Evolutionary conservation across 2,888 invertebrate genomes (phyloP), one percentile per base, ranked within the genome.

Genomic region (Hylaea fasciaria): DNA sequence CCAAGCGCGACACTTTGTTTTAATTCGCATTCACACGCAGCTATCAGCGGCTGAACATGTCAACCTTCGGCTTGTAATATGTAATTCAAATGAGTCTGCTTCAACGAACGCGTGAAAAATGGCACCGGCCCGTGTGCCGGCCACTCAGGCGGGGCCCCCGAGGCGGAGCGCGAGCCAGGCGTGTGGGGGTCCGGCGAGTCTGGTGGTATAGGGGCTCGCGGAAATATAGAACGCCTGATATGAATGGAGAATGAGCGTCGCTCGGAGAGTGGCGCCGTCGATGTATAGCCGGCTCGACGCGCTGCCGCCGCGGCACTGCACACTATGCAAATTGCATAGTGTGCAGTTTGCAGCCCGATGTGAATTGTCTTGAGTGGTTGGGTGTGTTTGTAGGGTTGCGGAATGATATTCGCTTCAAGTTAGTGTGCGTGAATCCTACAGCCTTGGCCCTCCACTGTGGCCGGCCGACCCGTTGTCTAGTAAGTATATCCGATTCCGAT

Each of bases 21-120:
- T 35, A 52, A 45, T 52, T 52, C 37, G 44, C 13, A 37, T 52
- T 45, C 35, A 35, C 51, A 32, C 22, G 44, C 45, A 28, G 28
- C 22, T 14, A 53, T 40, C 14, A 51, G 9, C 43, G 29, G 29
- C 51, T 22, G 28, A 35, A 37, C 52, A 17, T 35, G 44, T 37
- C 35, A 0, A 17, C 43, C 43, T 16, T 11, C 35, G 9, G 35
- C 9, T 9, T 35, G 35, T 35, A 35, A 35, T 9, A 11, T 35
- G 35, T 22, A 35, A 35, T 35, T 35, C 35, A 35, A 35, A 35
- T 1, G 35, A 9, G 11, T 11, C 35, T 5, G 9, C 35, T 35
- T 28, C 28, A 44, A 28, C 44, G 28, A 29, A 29, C 40, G 5
- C 37, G n/a, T n/a, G 3, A 2, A 12, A 10, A 12, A n/a, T n/a